Base-by-base conservation (phyloP, 2,888 invertebrate species). In the Cinara cedri region DNA sequence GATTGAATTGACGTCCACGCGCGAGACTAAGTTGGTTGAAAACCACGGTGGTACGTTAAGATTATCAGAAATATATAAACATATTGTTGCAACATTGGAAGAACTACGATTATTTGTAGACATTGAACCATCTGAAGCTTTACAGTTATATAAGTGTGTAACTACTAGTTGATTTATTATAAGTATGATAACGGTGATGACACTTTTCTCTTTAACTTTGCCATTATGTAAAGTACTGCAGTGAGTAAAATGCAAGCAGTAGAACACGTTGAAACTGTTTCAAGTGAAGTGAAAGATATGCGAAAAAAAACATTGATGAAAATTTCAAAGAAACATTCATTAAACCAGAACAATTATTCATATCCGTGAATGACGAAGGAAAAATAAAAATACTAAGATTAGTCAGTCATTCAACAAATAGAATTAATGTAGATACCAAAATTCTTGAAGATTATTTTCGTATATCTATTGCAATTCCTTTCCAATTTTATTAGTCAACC, bases 61-160 rank as follows among this genome's bases (percentile, higher is more conserved):
- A 63, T 63, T 63, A 42, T 42, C 63, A 63, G 63, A 63, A 63
- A 63, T 63, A 63, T 63, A 19, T 63, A 63, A 63, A 42, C 63
- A 34, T 63, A 63, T 63, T 63, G 42, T 63, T 63, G 42, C 42
- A 42, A 63, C 63, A 63, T 63, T 63, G 42, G 42, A 63, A 63
- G 63, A 63, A 44, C 63, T 63, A 63, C 63, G 42, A 63, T 63
- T 63, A 63, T 63, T 63, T 63, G 19, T 44, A n/a, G 63, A 63
- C n/a, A 63, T 63, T 42, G 63, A 63, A 63, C 14, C 63, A 19
- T 63, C 63, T 42, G 26, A 62, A 62, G 62, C 62, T 34, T 62
- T 62, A 62, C 62, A 62, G 62, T 62, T 62, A 34, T 62, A 26
- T 62, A 62, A 34, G 34, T 62, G 34, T 34, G 34, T 26, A 62